Evolutionary conservation across 2,113 vertebrate genomes (phyloP), one percentile per base, ranked within the genome.

Genomic region (Tragulus kanchil): DNA sequence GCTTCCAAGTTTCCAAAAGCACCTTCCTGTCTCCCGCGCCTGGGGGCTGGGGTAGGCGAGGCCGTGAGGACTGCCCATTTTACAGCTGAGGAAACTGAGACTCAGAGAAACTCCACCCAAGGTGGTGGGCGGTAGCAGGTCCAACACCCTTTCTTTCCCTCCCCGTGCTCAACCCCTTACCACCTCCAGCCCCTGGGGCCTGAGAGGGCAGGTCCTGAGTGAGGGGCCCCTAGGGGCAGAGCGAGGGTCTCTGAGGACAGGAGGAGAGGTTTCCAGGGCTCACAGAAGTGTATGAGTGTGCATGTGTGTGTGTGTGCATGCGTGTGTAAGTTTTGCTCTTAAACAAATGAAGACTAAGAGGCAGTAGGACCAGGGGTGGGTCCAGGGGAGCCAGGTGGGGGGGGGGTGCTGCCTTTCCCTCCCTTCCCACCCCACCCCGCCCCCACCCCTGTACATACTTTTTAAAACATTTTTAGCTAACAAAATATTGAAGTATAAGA

Each of bases 391-490:
- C 93, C 73, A 61, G 96, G 81, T 69, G n/a, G n/a, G 92, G 92
- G 65, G 36, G 28, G 85, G 83, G 62, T 59, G 21, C 71, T 71
- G 59, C 93, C 95, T 62, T 88, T 25, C 77, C 52, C 85, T 45
- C 75, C 36, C 6, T 50, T 59, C 64, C 36, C 11, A 21, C 45
- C 42, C 9, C 31, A 21, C 62, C 73, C 82, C 0, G 1, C 85
- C 88, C 81, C 85, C 59, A 19, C 88, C 89, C 93, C 73, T 97
- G 97, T 97, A 98, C 95, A 98, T 94, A 98, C 92, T 98, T 98
- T 98, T 97, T 94, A 97, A 97, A 89, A 96, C 96, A 85, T 98
- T 98, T 97, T 97, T 98, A 98, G 97, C 95, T 94, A 97, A 96
- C 97, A 94, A 97, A 96, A 96, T 98, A 97, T 26, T 97, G 94